Evolutionary conservation across 1,140 invertebrate species (phyloP).

Genomic region (Caenorhabditis elegans): DNA sequence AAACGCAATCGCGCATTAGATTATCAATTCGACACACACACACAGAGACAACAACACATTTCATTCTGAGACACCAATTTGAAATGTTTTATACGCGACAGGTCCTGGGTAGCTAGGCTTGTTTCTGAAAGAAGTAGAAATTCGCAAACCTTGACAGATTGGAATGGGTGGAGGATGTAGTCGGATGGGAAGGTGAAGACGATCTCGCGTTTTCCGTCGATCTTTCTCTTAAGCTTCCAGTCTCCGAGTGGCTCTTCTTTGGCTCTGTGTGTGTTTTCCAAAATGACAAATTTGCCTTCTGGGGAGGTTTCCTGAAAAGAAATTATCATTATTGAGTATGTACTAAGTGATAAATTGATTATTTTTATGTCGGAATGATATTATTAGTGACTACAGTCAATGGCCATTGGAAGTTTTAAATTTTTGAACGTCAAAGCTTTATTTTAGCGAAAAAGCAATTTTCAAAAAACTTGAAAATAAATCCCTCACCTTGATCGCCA

Average conservation of each 20-base stretch:
- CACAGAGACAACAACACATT: neutral
- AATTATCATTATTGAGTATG: neutral
- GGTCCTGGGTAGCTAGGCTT: neutral
- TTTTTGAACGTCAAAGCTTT: no score
- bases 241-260: slow-evolving; percentile 64
- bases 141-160: slow-evolving; percentile 57
- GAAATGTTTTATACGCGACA: slow-evolving; percentile 3
- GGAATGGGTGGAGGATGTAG: slow-evolving; percentile 60
- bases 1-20: neutral
- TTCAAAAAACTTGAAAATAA: no score
- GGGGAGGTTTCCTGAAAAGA: slow-evolving; percentile 42
- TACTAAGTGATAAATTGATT: no score
- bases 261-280: slow-evolving; percentile 65
- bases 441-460: no score
- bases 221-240: slow-evolving; percentile 65
- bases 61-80: slow-evolving; percentile 23
- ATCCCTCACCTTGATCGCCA: slow-evolving; percentile 57
- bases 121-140: neutral
- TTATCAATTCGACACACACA: slow-evolving; percentile 12
- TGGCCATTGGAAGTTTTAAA: no score
- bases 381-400: no score
- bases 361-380: no score
- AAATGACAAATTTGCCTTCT: slow-evolving; percentile 52
- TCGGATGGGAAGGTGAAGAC: slow-evolving; percentile 64
- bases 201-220: slow-evolving; percentile 63